These are phyloP conservation scores for Pseudobourletiella spinata DNA, from an alignment of 1,140 invertebrate species.

Conservation along the genomic window DNA sequence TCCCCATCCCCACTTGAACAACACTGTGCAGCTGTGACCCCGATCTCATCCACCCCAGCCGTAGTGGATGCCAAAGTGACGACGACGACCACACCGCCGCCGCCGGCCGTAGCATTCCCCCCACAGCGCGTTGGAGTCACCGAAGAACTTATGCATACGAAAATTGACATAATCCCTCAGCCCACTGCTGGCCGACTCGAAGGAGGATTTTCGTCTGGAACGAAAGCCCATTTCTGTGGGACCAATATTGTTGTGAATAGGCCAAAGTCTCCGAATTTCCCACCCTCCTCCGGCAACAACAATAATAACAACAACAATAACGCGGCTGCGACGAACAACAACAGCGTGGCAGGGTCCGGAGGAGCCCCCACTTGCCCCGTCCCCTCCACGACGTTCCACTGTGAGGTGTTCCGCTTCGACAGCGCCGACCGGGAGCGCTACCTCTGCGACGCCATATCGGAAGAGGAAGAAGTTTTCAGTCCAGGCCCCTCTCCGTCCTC, in stretches of 20 bases:
- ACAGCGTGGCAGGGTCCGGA: not conserved
- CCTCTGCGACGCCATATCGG: constrained; percentile 41
- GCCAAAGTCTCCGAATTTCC: constrained; percentile 6
- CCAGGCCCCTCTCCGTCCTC: constrained; percentile 47
- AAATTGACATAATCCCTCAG: constrained; percentile 14
- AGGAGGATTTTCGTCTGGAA: constrained; percentile 3
- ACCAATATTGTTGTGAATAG: constrained; percentile 13
- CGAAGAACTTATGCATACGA: constrained; percentile 20
- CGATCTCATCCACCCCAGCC: no score
- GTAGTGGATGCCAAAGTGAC: not conserved
- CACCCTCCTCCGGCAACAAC: constrained; percentile 2
- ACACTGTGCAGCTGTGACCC: not conserved
- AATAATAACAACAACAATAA: not conserved
- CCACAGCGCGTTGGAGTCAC: not conserved
- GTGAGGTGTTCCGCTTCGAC: constrained; percentile 49
- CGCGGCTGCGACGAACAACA: not conserved
- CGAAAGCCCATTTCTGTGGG: constrained; percentile 19
- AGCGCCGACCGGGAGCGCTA: constrained; percentile 43
- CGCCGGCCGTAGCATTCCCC: not conserved
- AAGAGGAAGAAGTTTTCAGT: constrained; percentile 51
- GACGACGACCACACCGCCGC: not conserved
- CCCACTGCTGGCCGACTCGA: constrained; percentile 11
- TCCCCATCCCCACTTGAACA: not conserved
- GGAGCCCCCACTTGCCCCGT: not conserved
- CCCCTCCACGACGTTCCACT: constrained; percentile 18